Percentiles rank a stretch among this genome's conserved stretches.
These are phyloP conservation scores for Pterocles gutturalis DNA, from an alignment of 2,113 vertebrate genomes.

Conservation along the genomic window DNA sequence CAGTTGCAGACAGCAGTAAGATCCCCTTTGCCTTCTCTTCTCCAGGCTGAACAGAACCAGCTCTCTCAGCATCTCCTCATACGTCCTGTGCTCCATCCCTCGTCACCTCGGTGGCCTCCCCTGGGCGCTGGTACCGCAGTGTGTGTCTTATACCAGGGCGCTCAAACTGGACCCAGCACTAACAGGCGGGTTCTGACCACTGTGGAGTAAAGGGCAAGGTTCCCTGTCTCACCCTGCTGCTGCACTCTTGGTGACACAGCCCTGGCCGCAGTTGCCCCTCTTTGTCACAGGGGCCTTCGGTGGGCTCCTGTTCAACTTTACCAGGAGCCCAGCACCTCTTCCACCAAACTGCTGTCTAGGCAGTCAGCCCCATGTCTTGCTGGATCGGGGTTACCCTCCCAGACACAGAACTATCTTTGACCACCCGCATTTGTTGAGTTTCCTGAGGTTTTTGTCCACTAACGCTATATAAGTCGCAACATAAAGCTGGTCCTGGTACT, in stretches of 20 bases:
- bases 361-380: not conserved
- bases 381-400: not conserved
- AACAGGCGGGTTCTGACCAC: not conserved
- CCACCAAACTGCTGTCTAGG: not conserved
- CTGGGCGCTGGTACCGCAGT: not conserved
- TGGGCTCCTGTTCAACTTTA: not conserved
- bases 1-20: not conserved
- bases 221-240: not conserved
- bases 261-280: not conserved
- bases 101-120: not conserved
- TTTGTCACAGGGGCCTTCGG: fast-evolving
- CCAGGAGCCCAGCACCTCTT: not conserved
- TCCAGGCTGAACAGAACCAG: not conserved
- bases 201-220: not conserved
- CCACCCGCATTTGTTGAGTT: not conserved
- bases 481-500: not conserved
- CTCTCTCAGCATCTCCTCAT: not conserved
- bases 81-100: not conserved
- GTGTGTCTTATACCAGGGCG: not conserved
- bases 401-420: not conserved
- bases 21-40: not conserved
- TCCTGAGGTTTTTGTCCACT: not conserved
- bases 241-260: not conserved
- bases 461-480: fast-evolving
- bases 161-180: not conserved